Percentiles rank a stretch among this genome's conserved stretches.
phyloP scores from a whole-genome alignment of 2,797 vertebrate species.

The Leucoraja ocellata region DNA sequence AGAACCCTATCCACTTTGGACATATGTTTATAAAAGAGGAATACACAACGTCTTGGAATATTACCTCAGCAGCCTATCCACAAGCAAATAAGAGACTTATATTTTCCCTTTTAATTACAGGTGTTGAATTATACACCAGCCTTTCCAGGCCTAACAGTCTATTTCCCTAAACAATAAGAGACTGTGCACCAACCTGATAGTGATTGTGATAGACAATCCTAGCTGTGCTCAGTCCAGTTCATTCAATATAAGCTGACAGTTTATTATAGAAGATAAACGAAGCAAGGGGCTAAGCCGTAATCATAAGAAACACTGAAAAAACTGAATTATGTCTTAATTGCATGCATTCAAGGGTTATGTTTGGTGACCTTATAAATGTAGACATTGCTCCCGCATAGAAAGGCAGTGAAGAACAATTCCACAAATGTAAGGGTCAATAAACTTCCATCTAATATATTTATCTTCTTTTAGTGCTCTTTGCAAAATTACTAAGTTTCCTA shows the following conservation, averaged over 20 bases:
- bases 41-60: neutral
- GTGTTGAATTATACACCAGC: neutral
- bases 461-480: neutral
- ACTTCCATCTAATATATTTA: slow-evolving; percentile 3
- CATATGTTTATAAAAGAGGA: neutral
- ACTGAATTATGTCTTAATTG: slow-evolving; percentile 42
- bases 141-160: neutral
- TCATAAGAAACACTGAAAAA: slow-evolving; percentile 41
- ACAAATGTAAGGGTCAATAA: neutral
- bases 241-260: slow-evolving; percentile 49
- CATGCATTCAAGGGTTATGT: slow-evolving; percentile 39
- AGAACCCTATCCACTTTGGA: neutral
- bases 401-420: slow-evolving; percentile 39
- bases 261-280: slow-evolving; percentile 42
- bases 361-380: slow-evolving; percentile 41
- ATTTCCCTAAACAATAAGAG: neutral
- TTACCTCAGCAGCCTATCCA: neutral
- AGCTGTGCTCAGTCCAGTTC: slow-evolving; percentile 41
- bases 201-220: slow-evolving; percentile 39
- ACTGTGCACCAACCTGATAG: neutral
- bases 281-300: slow-evolving; percentile 39
- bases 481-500: neutral
- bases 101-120: neutral
- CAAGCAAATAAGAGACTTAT: neutral
- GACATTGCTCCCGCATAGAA: slow-evolving; percentile 38